Conservation (phyloP, 2,888 invertebrate species). For the Nysson spinosus region DNA sequence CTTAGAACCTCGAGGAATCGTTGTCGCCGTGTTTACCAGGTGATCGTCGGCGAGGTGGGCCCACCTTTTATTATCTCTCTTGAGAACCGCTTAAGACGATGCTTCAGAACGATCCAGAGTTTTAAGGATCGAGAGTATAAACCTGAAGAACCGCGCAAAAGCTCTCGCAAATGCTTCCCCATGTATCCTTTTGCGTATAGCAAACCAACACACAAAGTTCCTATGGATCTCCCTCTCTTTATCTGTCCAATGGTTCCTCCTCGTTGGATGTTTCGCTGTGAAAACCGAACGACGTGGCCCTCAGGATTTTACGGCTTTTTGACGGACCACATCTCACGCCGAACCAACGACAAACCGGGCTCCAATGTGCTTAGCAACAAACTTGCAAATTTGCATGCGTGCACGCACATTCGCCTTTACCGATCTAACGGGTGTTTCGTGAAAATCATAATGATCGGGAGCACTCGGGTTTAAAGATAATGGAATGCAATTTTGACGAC, state of each 20-base stretch:
- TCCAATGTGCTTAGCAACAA: slow-evolving; percentile 69
- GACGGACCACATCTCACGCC: slow-evolving; percentile 77
- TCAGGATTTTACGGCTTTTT: slow-evolving; percentile 64
- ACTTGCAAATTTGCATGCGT: slow-evolving; percentile 74
- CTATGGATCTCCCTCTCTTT: slow-evolving; percentile 2
- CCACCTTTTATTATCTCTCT: slow-evolving; percentile 56
- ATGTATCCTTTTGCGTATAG: neutral
- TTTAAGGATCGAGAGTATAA: slow-evolving; percentile 52
- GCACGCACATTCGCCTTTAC: slow-evolving; percentile 37
- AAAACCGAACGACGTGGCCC: slow-evolving; percentile 50
- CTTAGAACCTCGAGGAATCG: slow-evolving; percentile 10
- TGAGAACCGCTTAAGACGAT: slow-evolving; percentile 50
- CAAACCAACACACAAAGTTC: neutral
- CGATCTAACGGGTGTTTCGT: slow-evolving; percentile 52
- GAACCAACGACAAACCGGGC: slow-evolving; percentile 61
- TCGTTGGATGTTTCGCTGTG: slow-evolving; percentile 5
- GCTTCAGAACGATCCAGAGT: slow-evolving; percentile 40
- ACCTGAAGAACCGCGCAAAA: slow-evolving; percentile 45
- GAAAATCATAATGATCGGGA: too few relatives aligned
- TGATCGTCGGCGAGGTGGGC: slow-evolving; percentile 51
- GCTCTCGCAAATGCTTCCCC: slow-evolving; percentile 20
- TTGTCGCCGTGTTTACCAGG: slow-evolving; percentile 54
- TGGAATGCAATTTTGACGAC: too few relatives aligned
- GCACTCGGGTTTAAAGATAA: too few relatives aligned
- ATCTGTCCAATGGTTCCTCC: slow-evolving; percentile 2